A percentile compares a stretch with the other conserved stretches of the same genome.
Conservation (phyloP, 2,113 vertebrate genomes). For the Chlorocebus sabaeus region DNA sequence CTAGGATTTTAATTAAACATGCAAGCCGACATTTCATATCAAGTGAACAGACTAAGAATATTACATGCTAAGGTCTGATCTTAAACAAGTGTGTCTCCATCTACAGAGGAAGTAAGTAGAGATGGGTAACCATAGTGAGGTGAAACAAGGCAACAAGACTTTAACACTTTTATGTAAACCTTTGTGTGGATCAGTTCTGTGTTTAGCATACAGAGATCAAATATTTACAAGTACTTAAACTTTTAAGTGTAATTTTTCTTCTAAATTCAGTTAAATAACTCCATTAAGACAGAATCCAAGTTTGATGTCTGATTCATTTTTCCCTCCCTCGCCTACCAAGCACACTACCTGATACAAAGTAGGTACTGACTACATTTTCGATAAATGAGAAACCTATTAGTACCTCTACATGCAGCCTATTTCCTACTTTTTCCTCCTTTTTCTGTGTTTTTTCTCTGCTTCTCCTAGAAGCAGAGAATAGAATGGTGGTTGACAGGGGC, state of each 20-base stretch:
- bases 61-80: neutral
- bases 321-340: neutral
- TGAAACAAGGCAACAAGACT: neutral
- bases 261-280: neutral
- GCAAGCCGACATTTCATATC: neutral
- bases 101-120: neutral
- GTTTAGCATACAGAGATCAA: neutral
- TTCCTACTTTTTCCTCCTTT: neutral
- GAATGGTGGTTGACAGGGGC: neutral
- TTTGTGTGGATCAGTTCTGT: neutral
- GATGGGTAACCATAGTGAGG: neutral
- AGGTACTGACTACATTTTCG: neutral
- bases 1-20: neutral
- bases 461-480: neutral
- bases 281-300: neutral
- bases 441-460: neutral
- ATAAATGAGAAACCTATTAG: neutral
- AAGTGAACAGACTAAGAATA: neutral
- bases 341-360: neutral
- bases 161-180: neutral
- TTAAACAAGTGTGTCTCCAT: neutral
- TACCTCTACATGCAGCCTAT: neutral
- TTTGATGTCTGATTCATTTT: neutral
- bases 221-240: neutral
- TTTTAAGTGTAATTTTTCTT: neutral